phyloP scores from a whole-genome alignment of 2,113 vertebrate species.

The Alethe diademata region DNA sequence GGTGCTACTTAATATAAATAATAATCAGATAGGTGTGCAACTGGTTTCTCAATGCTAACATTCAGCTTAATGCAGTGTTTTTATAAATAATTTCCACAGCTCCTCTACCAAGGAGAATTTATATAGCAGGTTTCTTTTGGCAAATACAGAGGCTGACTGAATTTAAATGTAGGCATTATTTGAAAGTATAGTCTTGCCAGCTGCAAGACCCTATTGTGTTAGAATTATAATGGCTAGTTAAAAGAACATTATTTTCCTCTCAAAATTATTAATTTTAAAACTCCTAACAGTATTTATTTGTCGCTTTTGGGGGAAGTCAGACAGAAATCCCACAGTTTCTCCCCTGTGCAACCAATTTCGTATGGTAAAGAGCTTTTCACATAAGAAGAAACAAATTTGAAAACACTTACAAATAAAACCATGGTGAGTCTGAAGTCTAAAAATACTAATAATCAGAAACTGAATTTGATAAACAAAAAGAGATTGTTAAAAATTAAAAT shows the following conservation, averaged over 20 bases:
- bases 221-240: not conserved
- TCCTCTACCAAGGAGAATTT: not conserved
- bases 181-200: not conserved
- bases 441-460: not conserved
- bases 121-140: not conserved
- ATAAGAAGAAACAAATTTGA: not conserved
- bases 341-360: not conserved
- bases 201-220: not conserved
- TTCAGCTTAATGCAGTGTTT: not conserved
- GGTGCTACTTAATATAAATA: not conserved
- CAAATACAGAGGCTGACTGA: not conserved
- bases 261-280: not conserved
- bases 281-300: not conserved
- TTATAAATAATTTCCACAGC: not conserved
- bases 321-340: not conserved
- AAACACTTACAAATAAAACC: not conserved
- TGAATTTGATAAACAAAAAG: not conserved
- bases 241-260: not conserved
- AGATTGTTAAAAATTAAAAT: not conserved
- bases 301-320: not conserved
- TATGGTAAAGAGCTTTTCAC: not conserved
- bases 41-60: not conserved
- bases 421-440: not conserved
- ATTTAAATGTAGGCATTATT: not conserved
- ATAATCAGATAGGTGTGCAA: not conserved